Percentiles rank a stretch among this genome's conserved stretches.
Evolutionary conservation across 1,140 invertebrate genomes (phyloP).

Genomic region (Gonatopus flavifemur): DNA sequence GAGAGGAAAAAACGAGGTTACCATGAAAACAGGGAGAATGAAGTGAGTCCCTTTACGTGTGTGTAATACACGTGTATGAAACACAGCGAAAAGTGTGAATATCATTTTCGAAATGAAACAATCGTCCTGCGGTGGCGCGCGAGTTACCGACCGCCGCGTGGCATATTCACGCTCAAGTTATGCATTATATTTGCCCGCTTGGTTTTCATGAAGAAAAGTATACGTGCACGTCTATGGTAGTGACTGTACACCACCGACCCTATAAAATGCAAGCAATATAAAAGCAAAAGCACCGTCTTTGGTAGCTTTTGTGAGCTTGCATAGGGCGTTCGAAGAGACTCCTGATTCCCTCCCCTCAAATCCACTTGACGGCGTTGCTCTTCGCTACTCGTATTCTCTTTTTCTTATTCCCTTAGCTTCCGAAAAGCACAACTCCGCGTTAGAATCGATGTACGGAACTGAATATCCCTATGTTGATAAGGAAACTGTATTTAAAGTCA

Average conservation of each 20-base stretch:
- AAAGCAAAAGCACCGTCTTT: slow-evolving; percentile 16
- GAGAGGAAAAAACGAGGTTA: background rate
- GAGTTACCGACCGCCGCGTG: slow-evolving; percentile 3
- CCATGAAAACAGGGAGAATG: background rate
- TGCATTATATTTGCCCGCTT: slow-evolving; percentile 9
- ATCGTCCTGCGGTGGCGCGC: slow-evolving; percentile 8
- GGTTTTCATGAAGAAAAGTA: too few relatives aligned
- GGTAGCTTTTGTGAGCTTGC: background rate
- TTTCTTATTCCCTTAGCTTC: slow-evolving; percentile 1
- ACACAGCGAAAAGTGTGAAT: slow-evolving; percentile 16
- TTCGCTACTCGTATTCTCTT: background rate
- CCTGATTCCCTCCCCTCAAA: too few relatives aligned
- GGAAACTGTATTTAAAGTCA: too few relatives aligned
- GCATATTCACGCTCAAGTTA: background rate
- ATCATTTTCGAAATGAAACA: slow-evolving; percentile 41
- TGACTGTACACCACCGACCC: slow-evolving; percentile 7
- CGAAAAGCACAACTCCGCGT: too few relatives aligned
- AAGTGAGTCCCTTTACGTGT: slow-evolving; percentile 5
- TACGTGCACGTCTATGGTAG: too few relatives aligned
- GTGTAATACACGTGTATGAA: background rate
- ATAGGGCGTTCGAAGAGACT: too few relatives aligned
- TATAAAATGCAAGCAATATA: slow-evolving; percentile 31
- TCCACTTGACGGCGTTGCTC: too few relatives aligned
- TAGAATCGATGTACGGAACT: too few relatives aligned
- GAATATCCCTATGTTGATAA: too few relatives aligned